phyloP scores from a whole-genome alignment of 2,113 vertebrate species.

The Geothlypis trichas region DNA sequence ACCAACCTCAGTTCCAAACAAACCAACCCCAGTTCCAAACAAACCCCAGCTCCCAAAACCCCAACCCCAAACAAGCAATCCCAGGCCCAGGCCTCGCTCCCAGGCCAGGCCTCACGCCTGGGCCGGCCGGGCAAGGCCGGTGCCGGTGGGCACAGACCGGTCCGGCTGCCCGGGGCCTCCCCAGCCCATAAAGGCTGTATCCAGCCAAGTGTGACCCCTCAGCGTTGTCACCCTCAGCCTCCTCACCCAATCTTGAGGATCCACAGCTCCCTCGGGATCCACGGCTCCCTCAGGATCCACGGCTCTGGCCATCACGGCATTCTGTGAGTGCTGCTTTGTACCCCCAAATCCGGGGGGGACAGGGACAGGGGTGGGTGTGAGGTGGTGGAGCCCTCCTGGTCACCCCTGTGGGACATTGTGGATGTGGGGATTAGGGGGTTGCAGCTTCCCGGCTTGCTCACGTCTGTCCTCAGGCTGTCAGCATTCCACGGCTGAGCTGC shows the following conservation, averaged over 20 bases:
- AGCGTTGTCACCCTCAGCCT: not conserved
- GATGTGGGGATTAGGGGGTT: not conserved
- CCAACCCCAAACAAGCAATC: too few relatives aligned
- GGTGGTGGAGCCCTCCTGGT: not conserved
- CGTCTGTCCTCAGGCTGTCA: accelerated
- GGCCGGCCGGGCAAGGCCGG: not conserved
- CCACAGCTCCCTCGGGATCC: not conserved
- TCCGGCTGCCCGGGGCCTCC: accelerated
- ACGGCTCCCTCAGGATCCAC: not conserved
- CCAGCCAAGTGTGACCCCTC: not conserved
- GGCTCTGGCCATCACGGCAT: accelerated
- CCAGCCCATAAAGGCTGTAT: accelerated
- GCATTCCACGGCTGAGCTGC: accelerated
- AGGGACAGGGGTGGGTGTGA: not conserved
- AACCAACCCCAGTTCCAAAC: accelerated
- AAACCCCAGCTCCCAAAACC: accelerated
- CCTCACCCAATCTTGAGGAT: accelerated
- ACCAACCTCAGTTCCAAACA: accelerated
- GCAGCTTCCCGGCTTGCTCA: accelerated
- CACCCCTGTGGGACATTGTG: accelerated
- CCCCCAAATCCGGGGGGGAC: accelerated
- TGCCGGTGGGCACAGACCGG: accelerated
- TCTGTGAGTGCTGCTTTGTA: not conserved
- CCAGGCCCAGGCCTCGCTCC: not conserved
- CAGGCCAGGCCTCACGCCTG: accelerated